These are phyloP conservation scores for Aplochiton taeniatus DNA, from an alignment of 2,797 vertebrate species.

Conservation along the genomic window DNA sequence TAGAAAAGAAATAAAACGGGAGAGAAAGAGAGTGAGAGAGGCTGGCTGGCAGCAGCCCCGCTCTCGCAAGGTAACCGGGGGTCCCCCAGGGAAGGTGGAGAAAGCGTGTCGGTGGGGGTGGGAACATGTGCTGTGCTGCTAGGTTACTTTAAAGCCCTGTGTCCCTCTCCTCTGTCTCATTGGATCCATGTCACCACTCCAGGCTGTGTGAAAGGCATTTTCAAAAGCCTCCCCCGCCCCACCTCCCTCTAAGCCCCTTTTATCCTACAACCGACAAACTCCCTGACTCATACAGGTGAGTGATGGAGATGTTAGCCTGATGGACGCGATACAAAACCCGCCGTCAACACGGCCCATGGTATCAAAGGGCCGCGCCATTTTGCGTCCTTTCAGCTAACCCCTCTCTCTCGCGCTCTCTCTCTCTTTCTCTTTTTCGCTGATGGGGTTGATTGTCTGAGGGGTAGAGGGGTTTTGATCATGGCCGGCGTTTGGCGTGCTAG, in stretches of 20 bases:
- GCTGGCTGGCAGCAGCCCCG: slow-evolving; percentile 34
- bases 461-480: slow-evolving; percentile 72
- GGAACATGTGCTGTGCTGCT: slow-evolving; percentile 87
- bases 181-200: slow-evolving; percentile 95
- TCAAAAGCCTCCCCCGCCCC: slow-evolving; percentile 52
- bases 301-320: slow-evolving; percentile 80
- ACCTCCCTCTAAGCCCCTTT: slow-evolving; percentile 21
- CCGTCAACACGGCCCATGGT: slow-evolving; percentile 46
- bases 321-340: slow-evolving; percentile 72
- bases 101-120: slow-evolving; percentile 81
- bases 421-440: slow-evolving; percentile 32
- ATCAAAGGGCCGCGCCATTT: slow-evolving; percentile 56
- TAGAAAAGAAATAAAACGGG: slow-evolving; percentile 67
- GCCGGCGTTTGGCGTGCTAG: slow-evolving; percentile 63
- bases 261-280: slow-evolving; percentile 15
- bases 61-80: slow-evolving; percentile 79
- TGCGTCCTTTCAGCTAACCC: slow-evolving; percentile 10
- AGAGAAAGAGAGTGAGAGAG: slow-evolving; percentile 61
- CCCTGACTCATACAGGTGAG: slow-evolving; percentile 68
- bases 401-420: background rate
- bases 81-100: slow-evolving; percentile 84
- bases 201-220: slow-evolving; percentile 86
- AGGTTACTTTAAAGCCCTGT: slow-evolving; percentile 88
- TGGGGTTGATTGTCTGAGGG: slow-evolving; percentile 58
- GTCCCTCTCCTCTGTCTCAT: slow-evolving; percentile 91